phyloP scores from a whole-genome alignment of 2,113 vertebrate genomes.

The Tenrec ecaudatus region DNA sequence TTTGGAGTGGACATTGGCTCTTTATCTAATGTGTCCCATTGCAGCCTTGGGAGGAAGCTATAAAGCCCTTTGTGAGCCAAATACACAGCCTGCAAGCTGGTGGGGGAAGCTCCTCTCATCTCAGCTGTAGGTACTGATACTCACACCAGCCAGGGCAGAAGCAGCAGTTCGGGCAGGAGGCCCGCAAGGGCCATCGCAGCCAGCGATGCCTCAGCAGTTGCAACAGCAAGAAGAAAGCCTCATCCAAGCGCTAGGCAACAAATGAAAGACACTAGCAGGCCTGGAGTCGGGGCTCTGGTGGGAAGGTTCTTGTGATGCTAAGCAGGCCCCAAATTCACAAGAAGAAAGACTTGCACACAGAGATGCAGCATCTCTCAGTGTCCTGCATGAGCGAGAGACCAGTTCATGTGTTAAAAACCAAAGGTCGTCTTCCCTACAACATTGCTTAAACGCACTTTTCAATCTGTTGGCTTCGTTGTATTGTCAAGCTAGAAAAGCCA shows the following conservation, averaged over 20 bases:
- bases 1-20: background rate
- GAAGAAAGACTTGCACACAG: background rate
- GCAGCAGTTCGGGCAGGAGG: background rate
- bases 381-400: background rate
- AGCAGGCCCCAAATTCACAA: background rate
- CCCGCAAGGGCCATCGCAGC: background rate
- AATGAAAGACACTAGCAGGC: background rate
- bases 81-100: background rate
- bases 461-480: background rate
- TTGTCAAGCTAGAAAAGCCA: background rate
- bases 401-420: background rate
- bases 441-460: constrained; percentile 37
- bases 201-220: background rate
- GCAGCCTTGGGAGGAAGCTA: background rate
- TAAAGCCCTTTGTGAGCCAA: background rate
- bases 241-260: too few species aligned
- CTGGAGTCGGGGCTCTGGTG: background rate
- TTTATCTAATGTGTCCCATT: constrained; percentile 24
- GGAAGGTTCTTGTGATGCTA: background rate
- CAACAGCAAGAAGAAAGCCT: background rate
- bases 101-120: background rate
- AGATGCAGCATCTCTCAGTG: background rate
- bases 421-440: background rate
- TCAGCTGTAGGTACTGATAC: background rate
- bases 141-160: background rate